phyloP scores from a whole-genome alignment of 2,113 vertebrate genomes.

The Nesogale talazaci region DNA sequence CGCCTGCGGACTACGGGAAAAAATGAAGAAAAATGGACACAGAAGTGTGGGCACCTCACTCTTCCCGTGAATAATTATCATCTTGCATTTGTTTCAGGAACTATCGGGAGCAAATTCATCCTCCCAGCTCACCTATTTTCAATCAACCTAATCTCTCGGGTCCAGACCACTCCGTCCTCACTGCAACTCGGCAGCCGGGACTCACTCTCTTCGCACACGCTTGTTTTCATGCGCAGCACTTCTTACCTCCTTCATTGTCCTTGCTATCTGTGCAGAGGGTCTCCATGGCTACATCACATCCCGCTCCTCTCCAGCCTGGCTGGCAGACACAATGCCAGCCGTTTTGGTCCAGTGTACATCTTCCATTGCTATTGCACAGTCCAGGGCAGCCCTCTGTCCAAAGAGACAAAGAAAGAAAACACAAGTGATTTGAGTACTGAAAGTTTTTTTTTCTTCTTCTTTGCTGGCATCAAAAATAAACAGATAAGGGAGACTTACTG shows the following conservation, averaged over 20 bases:
- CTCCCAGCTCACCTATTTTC: neutral
- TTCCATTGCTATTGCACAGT: conserved; percentile 98
- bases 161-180: neutral
- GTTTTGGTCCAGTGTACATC: conserved; percentile 97
- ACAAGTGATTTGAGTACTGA: conserved; percentile 77
- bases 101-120: neutral
- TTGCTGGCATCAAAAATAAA: conserved; percentile 41
- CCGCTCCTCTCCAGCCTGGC: conserved; percentile 97
- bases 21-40: neutral
- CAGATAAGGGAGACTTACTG: conserved; percentile 90
- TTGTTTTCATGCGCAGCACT: neutral
- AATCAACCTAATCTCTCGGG: neutral
- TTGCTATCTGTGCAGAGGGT: conserved; percentile 97
- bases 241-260: conserved; percentile 98
- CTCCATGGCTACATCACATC: conserved; percentile 98
- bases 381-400: conserved; percentile 97
- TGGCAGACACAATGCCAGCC: conserved; percentile 99
- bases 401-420: conserved; percentile 83
- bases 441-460: neutral
- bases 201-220: neutral
- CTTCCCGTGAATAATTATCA: neutral
- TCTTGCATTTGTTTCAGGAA: conserved; percentile 9
- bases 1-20: neutral
- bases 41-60: neutral
- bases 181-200: neutral